A percentile compares a stretch with the other conserved stretches of the same genome.
Conservation (phyloP, 2,113 vertebrate species). For the Laterallus jamaicensis region DNA sequence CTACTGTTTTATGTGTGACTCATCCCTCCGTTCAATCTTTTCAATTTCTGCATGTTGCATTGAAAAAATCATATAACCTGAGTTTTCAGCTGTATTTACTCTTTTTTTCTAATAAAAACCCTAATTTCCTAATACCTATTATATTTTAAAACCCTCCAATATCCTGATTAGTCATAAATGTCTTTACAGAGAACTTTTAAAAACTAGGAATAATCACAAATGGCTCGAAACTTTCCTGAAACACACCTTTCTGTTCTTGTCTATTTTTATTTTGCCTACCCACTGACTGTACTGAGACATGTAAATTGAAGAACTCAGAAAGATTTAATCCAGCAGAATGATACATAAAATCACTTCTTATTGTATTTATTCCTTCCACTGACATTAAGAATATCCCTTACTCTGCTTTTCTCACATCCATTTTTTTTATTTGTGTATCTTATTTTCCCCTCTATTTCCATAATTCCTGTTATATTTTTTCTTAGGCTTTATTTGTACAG, state of each 20-base stretch:
- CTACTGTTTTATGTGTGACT: background rate
- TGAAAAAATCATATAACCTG: background rate
- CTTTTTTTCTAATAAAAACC: background rate
- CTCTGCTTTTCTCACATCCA: background rate
- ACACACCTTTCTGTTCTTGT: background rate
- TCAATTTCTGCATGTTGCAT: background rate
- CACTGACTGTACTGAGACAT: background rate
- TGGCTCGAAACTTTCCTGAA: background rate
- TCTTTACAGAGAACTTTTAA: background rate
- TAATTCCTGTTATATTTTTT: background rate
- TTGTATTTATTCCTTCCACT: background rate
- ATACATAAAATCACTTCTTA: background rate
- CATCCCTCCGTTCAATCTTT: background rate
- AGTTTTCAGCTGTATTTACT: background rate
- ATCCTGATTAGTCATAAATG: background rate
- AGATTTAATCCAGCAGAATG: background rate
- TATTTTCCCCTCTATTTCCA: background rate
- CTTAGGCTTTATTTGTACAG: background rate
- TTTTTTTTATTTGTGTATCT: background rate
- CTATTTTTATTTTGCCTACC: background rate
- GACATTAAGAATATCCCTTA: background rate
- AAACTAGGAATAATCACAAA: background rate
- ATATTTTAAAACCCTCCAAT: background rate
- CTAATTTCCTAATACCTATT: background rate
- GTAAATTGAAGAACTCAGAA: background rate